Conservation (phyloP, 2,888 invertebrate genomes). For the Lithophane ornitopus region DNA sequence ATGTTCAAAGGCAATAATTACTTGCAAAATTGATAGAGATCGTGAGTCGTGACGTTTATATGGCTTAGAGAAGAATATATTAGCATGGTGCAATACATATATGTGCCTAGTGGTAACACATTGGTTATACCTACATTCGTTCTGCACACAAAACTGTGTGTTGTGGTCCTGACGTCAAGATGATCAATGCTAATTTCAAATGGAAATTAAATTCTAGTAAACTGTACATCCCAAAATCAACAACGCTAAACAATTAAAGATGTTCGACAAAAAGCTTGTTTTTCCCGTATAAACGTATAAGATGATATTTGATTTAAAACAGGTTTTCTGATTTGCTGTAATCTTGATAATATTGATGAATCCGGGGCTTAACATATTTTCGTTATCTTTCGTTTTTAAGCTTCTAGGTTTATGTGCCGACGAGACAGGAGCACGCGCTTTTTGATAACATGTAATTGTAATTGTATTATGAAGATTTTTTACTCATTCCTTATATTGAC, state of each 20-base stretch:
- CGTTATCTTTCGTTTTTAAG: neutral
- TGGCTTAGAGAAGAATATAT: conserved; percentile 1
- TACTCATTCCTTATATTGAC: neutral
- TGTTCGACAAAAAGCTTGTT: conserved; percentile 14
- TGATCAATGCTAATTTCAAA: too few species aligned
- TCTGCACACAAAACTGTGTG: conserved; percentile 7
- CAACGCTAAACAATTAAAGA: conserved; percentile 13
- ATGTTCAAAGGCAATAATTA: conserved; percentile 8
- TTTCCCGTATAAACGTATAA: neutral
- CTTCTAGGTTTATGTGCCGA: neutral
- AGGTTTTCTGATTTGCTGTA: conserved; percentile 9
- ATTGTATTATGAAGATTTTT: neutral
- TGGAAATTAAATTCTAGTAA: neutral
- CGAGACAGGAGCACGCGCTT: neutral
- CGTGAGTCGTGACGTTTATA: conserved; percentile 44
- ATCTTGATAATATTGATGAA: conserved; percentile 7
- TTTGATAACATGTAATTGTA: neutral
- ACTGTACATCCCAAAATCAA: conserved; percentile 37
- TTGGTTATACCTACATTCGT: conserved; percentile 13
- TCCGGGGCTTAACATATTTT: neutral
- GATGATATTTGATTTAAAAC: conserved; percentile 16
- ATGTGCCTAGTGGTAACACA: neutral
- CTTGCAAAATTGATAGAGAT: conserved; percentile 23
- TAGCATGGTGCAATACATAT: conserved; percentile 16
- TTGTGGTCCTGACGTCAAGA: conserved; percentile 36